Conservation (phyloP, 2,888 invertebrate genomes). For the Drosophila mayaguana region DNA sequence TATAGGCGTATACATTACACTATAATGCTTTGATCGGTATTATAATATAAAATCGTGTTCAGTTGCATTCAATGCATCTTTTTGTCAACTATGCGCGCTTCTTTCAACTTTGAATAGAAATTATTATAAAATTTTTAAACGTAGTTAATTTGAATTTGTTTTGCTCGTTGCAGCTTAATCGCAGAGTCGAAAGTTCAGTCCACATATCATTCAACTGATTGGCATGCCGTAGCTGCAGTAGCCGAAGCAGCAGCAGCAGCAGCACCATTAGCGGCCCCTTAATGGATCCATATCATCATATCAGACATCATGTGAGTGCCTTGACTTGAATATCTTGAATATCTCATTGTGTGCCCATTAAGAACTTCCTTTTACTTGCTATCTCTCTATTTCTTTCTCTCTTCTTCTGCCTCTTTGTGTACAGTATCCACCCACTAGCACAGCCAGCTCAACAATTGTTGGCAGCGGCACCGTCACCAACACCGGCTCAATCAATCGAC, state of each 20-base stretch:
- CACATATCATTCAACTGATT: slow-evolving; percentile 54
- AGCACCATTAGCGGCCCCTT: slow-evolving; percentile 57
- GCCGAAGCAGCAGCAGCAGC: slow-evolving; percentile 17
- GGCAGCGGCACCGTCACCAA: slow-evolving; percentile 41
- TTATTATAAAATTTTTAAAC: slow-evolving; percentile 5
- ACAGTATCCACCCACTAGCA: slow-evolving; percentile 62
- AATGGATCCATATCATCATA: slow-evolving; percentile 83
- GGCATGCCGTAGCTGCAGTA: slow-evolving; percentile 55
- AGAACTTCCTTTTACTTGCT: slow-evolving; percentile 17
- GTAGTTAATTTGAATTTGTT: slow-evolving; percentile 2
- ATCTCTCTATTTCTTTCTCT: too few relatives aligned
- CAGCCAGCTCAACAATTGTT: slow-evolving; percentile 42
- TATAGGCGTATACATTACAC: too few relatives aligned
- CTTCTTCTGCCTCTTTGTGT: neutral
- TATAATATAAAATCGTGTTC: neutral
- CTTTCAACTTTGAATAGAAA: neutral
- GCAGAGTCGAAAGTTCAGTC: slow-evolving; percentile 55
- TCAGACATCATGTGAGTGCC: slow-evolving; percentile 80
- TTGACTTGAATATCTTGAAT: slow-evolving; percentile 10
- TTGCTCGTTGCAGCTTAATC: slow-evolving; percentile 41
- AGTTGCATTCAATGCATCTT: neutral
- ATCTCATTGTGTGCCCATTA: slow-evolving; percentile 42
- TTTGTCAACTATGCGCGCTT: neutral
- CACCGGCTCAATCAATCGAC: slow-evolving; percentile 81
- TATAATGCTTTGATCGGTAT: neutral